Conservation (phyloP, 2,888 invertebrate species). For the Drosophila koepferae region DNA sequence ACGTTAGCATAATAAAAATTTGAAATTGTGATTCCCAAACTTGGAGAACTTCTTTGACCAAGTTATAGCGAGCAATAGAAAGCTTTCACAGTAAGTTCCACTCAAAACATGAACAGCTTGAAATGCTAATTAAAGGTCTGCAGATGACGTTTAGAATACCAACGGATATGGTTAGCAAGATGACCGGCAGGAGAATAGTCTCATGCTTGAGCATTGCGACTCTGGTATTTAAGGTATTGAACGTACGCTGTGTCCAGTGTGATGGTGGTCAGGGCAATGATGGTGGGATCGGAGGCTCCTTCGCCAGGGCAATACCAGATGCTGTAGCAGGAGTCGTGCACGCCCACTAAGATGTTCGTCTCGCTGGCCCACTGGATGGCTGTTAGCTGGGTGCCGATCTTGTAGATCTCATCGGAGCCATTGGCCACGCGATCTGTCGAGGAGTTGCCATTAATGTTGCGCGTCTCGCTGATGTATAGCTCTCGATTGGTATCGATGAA, state of each 20-base stretch:
- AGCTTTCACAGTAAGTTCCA: background rate
- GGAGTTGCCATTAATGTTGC: constrained; percentile 64
- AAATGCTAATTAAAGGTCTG: background rate
- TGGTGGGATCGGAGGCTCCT: constrained; percentile 89
- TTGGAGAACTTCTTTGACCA: background rate
- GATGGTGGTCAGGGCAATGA: constrained; percentile 88
- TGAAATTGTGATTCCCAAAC: background rate
- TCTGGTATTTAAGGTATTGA: background rate
- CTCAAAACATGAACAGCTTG: background rate
- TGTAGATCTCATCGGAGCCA: constrained; percentile 77
- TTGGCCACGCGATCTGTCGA: constrained; percentile 33
- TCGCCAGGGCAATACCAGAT: constrained; percentile 93
- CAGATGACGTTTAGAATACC: background rate
- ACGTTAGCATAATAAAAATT: background rate
- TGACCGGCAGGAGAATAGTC: background rate
- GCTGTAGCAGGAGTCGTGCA: constrained; percentile 91
- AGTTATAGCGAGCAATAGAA: background rate
- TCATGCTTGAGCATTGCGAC: background rate
- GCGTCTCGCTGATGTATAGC: constrained; percentile 90
- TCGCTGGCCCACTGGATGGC: constrained; percentile 89
- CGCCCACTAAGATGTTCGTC: constrained; percentile 91
- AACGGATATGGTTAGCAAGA: background rate
- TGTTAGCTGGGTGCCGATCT: constrained; percentile 86
- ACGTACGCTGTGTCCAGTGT: constrained; percentile 86
- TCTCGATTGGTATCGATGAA: constrained; percentile 96